Evolutionary conservation across 2,888 invertebrate genomes (phyloP), one percentile per base, ranked within the genome.

Genomic region (Arctia plantaginis): DNA sequence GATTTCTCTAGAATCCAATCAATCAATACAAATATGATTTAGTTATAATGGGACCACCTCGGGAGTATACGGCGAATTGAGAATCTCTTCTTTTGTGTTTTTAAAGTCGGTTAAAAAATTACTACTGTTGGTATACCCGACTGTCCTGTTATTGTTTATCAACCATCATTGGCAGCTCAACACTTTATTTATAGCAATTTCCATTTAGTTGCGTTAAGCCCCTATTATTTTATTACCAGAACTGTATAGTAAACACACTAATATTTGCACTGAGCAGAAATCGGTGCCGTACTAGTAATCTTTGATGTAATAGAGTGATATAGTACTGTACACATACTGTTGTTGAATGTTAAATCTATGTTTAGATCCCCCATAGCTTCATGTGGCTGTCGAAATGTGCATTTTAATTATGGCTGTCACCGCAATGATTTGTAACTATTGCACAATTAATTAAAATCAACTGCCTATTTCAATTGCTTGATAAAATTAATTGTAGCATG

Each of bases 11-110:
- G 89, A 92, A 90, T 87, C n/a, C n/a, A n/a, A n/a, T n/a, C n/a
- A n/a, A n/a, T 83, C 90, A 90, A 90, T 89, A 92, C 83, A 82
- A 82, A 86, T 87, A 87, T 88, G 80, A 83, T 86, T 89, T 87
- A 87, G 82, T n/a, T n/a, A n/a, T n/a, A n/a, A n/a, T n/a, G n/a
- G n/a, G n/a, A n/a, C n/a, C n/a, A n/a, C n/a, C n/a, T n/a, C n/a
- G n/a, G n/a, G n/a, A n/a, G n/a, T n/a, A n/a, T n/a, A n/a, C n/a
- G n/a, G n/a, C n/a, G n/a, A n/a, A n/a, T n/a, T n/a, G n/a, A n/a
- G n/a, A n/a, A n/a, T n/a, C n/a, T n/a, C n/a, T n/a, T n/a, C n/a
- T n/a, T n/a, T n/a, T n/a, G n/a, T n/a, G n/a, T n/a, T n/a, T n/a
- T n/a, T n/a, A n/a, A n/a, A n/a, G n/a, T n/a, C n/a, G n/a, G n/a